A percentile compares a stretch with the other conserved stretches of the same genome.
These are phyloP conservation scores for Phoenicopterus ruber DNA, from an alignment of 2,113 vertebrate genomes.

Conservation along the genomic window DNA sequence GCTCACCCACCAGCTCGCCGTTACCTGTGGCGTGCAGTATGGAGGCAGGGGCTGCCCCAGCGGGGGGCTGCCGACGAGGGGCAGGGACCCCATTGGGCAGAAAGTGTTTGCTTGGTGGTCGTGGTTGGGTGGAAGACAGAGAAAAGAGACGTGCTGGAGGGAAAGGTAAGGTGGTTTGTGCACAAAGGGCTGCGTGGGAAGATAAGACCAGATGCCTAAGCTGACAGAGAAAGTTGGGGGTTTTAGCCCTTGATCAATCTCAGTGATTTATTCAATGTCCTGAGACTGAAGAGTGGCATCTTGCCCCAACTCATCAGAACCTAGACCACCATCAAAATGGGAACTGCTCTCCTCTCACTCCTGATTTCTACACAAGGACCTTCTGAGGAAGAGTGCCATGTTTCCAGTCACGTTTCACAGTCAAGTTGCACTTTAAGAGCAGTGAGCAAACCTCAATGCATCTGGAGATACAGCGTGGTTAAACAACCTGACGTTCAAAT, in stretches of 20 bases:
- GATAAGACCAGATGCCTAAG: neutral
- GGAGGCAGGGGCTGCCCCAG: accelerated
- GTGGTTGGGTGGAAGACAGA: neutral
- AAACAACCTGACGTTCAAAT: neutral
- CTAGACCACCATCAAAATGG: neutral
- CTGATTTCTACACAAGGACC: neutral
- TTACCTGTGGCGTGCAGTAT: neutral
- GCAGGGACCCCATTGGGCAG: accelerated
- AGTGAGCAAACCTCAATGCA: neutral
- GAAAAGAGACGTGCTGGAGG: neutral
- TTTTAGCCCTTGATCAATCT: neutral
- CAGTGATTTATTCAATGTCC: neutral
- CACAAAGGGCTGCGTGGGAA: neutral
- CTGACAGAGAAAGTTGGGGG: neutral
- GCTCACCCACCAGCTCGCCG: neutral
- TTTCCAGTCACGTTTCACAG: neutral
- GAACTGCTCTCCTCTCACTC: neutral
- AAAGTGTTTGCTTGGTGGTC: neutral
- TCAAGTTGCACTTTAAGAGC: neutral
- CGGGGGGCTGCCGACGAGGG: neutral
- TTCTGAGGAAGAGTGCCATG: neutral
- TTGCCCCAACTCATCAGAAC: neutral
- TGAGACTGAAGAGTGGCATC: neutral
- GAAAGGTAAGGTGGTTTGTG: neutral
- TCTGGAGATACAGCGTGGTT: neutral